These are phyloP conservation scores for Smutsia gigantea DNA, from an alignment of 2,797 vertebrate genomes.

Conservation along the genomic window DNA sequence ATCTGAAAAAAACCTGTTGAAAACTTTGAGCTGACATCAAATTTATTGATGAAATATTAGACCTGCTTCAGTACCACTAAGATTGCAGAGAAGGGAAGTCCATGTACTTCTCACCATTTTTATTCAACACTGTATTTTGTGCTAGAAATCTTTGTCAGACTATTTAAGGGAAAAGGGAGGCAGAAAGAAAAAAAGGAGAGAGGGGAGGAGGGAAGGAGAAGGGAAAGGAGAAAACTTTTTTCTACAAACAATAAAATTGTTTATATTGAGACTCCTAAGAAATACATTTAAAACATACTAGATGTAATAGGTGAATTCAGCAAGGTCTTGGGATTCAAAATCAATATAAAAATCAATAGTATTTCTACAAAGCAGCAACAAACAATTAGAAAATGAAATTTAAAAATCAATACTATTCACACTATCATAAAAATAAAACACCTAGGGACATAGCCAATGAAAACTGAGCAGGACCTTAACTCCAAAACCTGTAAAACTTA, in stretches of 20 bases:
- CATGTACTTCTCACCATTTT: neutral
- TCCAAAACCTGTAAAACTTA: neutral
- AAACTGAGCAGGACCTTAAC: neutral
- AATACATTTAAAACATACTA: neutral
- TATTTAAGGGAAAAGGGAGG: neutral
- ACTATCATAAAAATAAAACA: neutral
- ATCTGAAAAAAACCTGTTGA: neutral
- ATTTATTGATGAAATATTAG: neutral
- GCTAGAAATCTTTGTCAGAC: neutral
- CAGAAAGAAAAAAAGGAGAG: neutral
- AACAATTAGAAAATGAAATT: slow-evolving; percentile 27
- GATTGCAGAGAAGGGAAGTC: neutral
- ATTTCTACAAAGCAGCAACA: neutral
- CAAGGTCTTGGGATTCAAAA: neutral
- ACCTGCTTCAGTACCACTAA: neutral
- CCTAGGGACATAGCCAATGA: neutral
- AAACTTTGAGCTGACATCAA: neutral
- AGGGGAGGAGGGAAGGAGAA: neutral
- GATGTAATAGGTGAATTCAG: neutral
- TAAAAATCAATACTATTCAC: neutral
- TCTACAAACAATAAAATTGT: neutral
- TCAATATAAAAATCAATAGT: neutral
- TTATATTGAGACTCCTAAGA: neutral
- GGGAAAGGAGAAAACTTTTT: neutral
- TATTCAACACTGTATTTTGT: neutral